phyloP scores from a whole-genome alignment of 64 coral and sea anemone species.

The Stichodactyla mertensii region DNA sequence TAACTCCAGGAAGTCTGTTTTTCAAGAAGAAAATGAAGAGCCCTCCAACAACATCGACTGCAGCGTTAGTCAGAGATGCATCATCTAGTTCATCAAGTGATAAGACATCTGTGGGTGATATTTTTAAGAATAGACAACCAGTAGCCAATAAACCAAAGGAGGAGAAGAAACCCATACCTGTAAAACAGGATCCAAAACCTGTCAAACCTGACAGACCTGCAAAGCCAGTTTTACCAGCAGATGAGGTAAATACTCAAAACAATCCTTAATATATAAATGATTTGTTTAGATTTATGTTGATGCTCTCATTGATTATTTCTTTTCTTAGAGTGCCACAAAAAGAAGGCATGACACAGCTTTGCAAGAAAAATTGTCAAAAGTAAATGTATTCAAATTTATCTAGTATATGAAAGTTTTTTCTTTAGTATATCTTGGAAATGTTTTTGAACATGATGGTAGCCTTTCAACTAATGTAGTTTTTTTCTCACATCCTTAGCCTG shows the following conservation, averaged over 20 bases:
- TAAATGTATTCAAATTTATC: not conserved
- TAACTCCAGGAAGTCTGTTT: slow-evolving; percentile 70
- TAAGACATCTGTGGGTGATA: not conserved
- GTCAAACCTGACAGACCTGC: not conserved
- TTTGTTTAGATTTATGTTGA: not conserved
- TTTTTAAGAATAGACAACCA: slow-evolving; percentile 26
- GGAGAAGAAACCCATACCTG: slow-evolving; percentile 19
- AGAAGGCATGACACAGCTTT: slow-evolving; percentile 22
- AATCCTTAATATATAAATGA: not conserved
- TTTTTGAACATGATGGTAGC: too few species aligned
- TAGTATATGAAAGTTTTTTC: too few species aligned
- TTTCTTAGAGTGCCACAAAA: slow-evolving; percentile 17
- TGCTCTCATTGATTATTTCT: not conserved
- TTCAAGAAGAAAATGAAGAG: slow-evolving; percentile 65
- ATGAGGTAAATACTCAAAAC: not conserved
- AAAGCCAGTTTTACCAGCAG: not conserved
- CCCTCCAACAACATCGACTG: slow-evolving; percentile 57
- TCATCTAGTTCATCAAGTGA: not conserved
- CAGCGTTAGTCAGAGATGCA: slow-evolving; percentile 53
- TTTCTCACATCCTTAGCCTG: not conserved
- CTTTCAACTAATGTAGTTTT: not conserved
- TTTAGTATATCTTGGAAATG: too few species aligned
- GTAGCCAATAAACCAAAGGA: slow-evolving; percentile 12
- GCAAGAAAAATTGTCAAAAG: slow-evolving; percentile 4
- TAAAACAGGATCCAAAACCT: slow-evolving; percentile 28